Evolutionary conservation across 2,888 invertebrate genomes (phyloP).

Genomic region (Oxycera nigricornis): DNA sequence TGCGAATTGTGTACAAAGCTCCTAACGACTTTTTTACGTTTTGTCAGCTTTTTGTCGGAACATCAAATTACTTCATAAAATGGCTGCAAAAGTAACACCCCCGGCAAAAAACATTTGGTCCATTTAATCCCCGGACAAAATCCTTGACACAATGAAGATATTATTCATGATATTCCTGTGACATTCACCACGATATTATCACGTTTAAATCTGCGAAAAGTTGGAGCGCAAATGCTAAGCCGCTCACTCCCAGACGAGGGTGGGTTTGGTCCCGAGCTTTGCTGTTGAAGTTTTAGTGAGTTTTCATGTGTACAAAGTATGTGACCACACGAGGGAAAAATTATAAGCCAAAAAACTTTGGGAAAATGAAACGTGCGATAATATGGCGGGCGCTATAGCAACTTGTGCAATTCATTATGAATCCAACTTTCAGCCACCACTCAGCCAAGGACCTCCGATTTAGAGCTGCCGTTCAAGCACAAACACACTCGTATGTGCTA

Average conservation of each 20-base stretch:
- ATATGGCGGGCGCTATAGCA: background rate
- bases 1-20: too few relatives aligned
- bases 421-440: background rate
- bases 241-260: background rate
- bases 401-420: background rate
- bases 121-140: constrained; percentile 13
- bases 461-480: background rate
- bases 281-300: background rate
- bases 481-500: background rate
- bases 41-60: background rate
- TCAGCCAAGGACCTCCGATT: background rate
- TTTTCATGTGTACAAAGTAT: background rate
- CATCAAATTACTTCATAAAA: constrained; percentile 13
- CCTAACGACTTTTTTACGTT: background rate
- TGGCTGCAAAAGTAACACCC: constrained; percentile 7
- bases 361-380: constrained; percentile 4
- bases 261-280: background rate
- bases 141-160: constrained; percentile 29
- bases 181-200: constrained; percentile 32
- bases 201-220: constrained; percentile 22
- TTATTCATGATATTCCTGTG: constrained; percentile 29
- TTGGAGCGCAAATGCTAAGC: constrained; percentile 13
- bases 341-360: background rate
- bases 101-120: constrained; percentile 5
- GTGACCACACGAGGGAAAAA: background rate